A percentile compares a stretch with the other conserved stretches of the same genome.
Conservation (phyloP, 2,797 vertebrate genomes). For the Poeciliopsis turneri region DNA sequence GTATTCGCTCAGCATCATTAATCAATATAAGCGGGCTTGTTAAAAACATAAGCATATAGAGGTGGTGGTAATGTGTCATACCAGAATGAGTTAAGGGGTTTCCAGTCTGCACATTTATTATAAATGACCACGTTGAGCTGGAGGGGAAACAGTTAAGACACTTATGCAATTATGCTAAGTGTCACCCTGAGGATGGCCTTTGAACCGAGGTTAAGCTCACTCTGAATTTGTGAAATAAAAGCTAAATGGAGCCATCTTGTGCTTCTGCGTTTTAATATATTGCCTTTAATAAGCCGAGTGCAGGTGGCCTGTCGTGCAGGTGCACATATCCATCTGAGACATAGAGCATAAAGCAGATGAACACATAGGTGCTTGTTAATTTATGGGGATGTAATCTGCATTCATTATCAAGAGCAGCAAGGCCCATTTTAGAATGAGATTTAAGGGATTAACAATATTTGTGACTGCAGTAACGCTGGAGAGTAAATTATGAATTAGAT, state of each 20-base stretch:
- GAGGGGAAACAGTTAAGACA: constrained; percentile 84
- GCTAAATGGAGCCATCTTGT: constrained; percentile 82
- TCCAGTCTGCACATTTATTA: constrained; percentile 76
- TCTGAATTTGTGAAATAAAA: constrained; percentile 85
- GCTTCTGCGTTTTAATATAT: constrained; percentile 80
- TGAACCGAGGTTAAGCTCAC: constrained; percentile 83
- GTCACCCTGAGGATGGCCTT: constrained; percentile 81
- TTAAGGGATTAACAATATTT: constrained; percentile 58
- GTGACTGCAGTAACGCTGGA: constrained; percentile 55
- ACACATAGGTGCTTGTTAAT: constrained; percentile 67
- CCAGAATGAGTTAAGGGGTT: constrained; percentile 76
- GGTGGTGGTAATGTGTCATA: constrained; percentile 76
- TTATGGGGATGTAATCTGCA: constrained; percentile 76
- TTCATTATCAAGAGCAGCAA: constrained; percentile 71
- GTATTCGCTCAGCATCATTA: constrained; percentile 79
- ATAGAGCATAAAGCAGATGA: constrained; percentile 80
- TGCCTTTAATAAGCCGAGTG: constrained; percentile 83
- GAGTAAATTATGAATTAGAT: constrained; percentile 40
- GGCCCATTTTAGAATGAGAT: constrained; percentile 63
- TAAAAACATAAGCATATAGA: constrained; percentile 81
- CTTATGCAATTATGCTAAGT: constrained; percentile 88
- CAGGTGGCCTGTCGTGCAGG: constrained; percentile 74
- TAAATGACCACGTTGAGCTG: constrained; percentile 80
- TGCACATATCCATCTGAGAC: constrained; percentile 79
- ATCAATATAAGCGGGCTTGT: constrained; percentile 81